Percentiles rank a stretch among this genome's conserved stretches.
These are phyloP conservation scores for Lasioglossum pauxillum DNA, from an alignment of 2,888 invertebrate genomes.

Conservation along the genomic window DNA sequence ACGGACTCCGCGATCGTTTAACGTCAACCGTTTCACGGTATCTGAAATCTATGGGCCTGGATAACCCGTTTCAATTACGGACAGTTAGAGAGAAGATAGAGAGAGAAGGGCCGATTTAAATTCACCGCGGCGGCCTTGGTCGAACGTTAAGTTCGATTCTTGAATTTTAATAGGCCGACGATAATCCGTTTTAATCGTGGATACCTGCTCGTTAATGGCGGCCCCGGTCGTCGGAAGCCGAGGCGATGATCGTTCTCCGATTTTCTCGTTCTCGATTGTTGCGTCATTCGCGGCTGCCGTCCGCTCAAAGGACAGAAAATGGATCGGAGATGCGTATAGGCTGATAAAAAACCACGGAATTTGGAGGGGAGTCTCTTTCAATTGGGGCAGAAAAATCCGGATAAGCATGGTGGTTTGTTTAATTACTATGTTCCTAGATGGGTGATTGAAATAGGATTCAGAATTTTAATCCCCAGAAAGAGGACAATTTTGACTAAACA, in stretches of 20 bases:
- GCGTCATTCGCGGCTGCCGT: slow-evolving; percentile 5
- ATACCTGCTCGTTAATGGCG: background rate
- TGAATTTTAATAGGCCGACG: slow-evolving; percentile 32
- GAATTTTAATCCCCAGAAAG: background rate
- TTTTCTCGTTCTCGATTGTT: background rate
- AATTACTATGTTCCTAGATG: background rate
- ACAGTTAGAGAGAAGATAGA: slow-evolving; percentile 37
- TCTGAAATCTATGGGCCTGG: slow-evolving; percentile 52
- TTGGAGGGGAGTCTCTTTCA: background rate
- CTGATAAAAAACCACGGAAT: background rate
- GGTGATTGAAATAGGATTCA: background rate
- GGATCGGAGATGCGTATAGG: background rate
- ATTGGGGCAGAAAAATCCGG: background rate
- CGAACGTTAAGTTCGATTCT: slow-evolving; percentile 37
- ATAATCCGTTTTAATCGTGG: slow-evolving; percentile 23
- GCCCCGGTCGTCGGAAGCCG: background rate
- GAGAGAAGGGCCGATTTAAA: slow-evolving; percentile 34
- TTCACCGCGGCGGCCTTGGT: slow-evolving; percentile 39
- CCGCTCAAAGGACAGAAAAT: background rate
- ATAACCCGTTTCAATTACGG: slow-evolving; percentile 62
- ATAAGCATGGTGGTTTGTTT: background rate
- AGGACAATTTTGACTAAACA: background rate
- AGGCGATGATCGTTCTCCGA: background rate
- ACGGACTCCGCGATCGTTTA: slow-evolving; percentile 59
- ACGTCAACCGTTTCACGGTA: slow-evolving; percentile 58